Evolutionary conservation across 2,113 vertebrate species (phyloP).

Genomic region (Lycocorax pyrrhopterus): DNA sequence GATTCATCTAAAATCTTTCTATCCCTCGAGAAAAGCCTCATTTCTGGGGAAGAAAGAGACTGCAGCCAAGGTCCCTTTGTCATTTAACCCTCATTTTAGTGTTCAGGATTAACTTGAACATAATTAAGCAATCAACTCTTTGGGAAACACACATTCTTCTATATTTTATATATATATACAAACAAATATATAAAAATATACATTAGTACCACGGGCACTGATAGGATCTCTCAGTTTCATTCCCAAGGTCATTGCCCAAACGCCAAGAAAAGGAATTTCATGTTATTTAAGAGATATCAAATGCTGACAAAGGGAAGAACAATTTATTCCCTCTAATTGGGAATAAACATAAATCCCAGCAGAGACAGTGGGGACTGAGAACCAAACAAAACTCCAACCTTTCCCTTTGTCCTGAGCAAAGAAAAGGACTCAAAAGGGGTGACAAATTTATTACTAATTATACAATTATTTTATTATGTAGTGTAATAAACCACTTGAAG

Average conservation of each 20-base stretch:
- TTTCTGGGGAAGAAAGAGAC: neutral
- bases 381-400: conserved; percentile 32
- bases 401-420: conserved; percentile 60
- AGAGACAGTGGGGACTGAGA: neutral
- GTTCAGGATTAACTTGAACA: neutral
- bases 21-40: neutral
- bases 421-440: conserved; percentile 64
- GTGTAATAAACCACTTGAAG: conserved; percentile 77
- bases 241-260: neutral
- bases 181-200: too few relatives aligned
- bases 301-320: neutral
- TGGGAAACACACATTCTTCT: neutral
- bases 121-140: neutral
- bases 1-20: neutral
- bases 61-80: neutral
- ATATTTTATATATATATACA: neutral
- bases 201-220: neutral
- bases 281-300: neutral
- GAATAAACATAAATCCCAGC: conserved; percentile 24
- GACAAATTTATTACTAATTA: conserved; percentile 82
- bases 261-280: neutral
- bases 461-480: conserved; percentile 76
- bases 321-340: neutral
- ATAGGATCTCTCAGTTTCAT: neutral
- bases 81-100: neutral